Percentiles rank a stretch among this genome's conserved stretches.
Conservation (phyloP, 2,888 invertebrate genomes). For the Napeogenes sylphis region DNA sequence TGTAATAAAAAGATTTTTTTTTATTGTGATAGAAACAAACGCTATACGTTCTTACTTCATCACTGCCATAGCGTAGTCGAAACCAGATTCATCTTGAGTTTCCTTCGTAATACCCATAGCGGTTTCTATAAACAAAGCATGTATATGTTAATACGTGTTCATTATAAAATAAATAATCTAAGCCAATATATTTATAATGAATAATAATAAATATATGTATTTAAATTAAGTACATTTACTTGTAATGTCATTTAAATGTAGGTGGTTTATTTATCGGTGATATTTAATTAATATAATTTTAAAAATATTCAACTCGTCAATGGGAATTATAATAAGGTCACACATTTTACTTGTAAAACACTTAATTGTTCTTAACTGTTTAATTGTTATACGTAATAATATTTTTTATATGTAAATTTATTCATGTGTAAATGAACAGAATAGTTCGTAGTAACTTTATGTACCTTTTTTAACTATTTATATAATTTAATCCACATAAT, state of each 20-base stretch:
- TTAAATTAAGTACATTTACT: too few species aligned
- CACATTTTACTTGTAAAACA: not conserved
- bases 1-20: not conserved
- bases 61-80: constrained; percentile 90
- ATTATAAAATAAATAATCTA: too few species aligned
- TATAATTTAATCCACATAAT: not conserved
- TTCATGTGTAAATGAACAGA: constrained; percentile 17
- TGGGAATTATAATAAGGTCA: not conserved
- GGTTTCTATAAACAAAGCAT: constrained; percentile 78
- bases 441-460: not conserved
- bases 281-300: not conserved
- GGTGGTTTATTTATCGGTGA: not conserved
- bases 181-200: too few species aligned
- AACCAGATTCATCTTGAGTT: constrained; percentile 83
- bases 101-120: constrained; percentile 90
- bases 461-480: not conserved
- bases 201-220: too few species aligned
- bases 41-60: constrained; percentile 77
- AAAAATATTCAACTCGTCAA: not conserved
- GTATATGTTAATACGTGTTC: too few species aligned
- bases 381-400: too few species aligned
- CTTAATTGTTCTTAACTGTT: not conserved
- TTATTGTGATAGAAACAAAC: not conserved
- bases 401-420: constrained; percentile 18
- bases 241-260: too few species aligned